Evolutionary conservation across 2,113 vertebrate species (phyloP).

Genomic region (Nymphicus hollandicus): DNA sequence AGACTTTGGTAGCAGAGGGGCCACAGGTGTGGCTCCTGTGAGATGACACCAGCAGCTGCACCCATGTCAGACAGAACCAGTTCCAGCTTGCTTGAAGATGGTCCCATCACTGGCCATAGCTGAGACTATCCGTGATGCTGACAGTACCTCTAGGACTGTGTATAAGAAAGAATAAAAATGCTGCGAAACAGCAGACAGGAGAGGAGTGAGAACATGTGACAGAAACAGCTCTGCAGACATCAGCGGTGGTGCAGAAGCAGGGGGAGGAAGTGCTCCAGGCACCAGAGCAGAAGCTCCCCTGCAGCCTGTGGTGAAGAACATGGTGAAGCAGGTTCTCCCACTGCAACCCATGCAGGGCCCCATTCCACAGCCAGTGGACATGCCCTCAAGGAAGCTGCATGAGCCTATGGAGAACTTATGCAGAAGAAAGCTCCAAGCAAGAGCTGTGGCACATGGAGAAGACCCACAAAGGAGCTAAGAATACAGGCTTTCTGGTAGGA

Average conservation of each 20-base stretch:
- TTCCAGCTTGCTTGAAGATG: neutral
- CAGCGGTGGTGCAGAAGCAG: neutral
- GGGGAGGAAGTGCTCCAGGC: fast-evolving
- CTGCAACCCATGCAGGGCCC: neutral
- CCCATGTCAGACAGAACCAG: neutral
- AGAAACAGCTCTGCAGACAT: neutral
- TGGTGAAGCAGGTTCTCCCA: neutral
- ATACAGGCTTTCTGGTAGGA: neutral
- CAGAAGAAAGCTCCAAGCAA: neutral
- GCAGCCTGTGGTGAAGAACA: neutral
- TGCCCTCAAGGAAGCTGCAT: neutral
- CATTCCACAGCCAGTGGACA: neutral
- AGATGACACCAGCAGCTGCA: neutral
- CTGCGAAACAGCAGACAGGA: neutral
- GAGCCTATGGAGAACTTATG: neutral
- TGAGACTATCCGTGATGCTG: neutral
- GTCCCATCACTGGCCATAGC: fast-evolving
- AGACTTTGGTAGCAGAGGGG: neutral
- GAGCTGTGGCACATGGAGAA: neutral
- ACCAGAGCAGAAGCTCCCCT: neutral
- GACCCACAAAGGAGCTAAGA: too few relatives aligned
- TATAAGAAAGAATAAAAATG: neutral
- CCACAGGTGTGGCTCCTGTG: neutral
- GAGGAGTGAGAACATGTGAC: neutral
- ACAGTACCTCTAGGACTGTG: fast-evolving